phyloP scores from a whole-genome alignment of 2,888 invertebrate species.

The Mythimna ferrago region DNA sequence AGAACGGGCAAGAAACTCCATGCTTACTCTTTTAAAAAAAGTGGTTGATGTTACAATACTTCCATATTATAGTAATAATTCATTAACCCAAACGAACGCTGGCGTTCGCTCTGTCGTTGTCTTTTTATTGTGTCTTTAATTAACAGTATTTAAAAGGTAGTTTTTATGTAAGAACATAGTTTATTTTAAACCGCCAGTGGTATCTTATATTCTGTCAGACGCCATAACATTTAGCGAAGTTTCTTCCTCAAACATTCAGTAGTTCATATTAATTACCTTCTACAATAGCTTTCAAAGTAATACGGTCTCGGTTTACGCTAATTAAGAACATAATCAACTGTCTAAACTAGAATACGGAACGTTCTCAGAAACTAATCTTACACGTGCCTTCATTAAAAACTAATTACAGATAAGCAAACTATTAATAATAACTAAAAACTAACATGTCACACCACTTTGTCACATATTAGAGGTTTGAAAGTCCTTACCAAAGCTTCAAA shows the following conservation, averaged over 20 bases:
- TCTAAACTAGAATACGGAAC: constrained; percentile 12
- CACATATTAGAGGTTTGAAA: constrained; percentile 72
- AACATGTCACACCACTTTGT: constrained; percentile 66
- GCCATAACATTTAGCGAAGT: background rate
- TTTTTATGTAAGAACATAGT: too few relatives aligned
- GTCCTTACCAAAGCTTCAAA: constrained; percentile 70
- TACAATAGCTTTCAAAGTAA: constrained; percentile 19
- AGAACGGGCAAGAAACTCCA: too few relatives aligned
- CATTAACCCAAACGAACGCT: too few relatives aligned
- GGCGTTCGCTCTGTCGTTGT: too few relatives aligned
- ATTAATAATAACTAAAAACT: constrained; percentile 65
- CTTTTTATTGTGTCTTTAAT: too few relatives aligned
- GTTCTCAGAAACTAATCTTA: constrained; percentile 29
- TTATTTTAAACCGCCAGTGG: too few relatives aligned
- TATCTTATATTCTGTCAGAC: background rate
- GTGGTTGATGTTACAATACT: too few relatives aligned
- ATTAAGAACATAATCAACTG: constrained; percentile 22
- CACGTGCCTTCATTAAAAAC: constrained; percentile 41
- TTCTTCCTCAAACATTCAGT: background rate
- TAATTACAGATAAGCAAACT: constrained; percentile 59
- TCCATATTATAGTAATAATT: too few relatives aligned
- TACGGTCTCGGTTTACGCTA: background rate
- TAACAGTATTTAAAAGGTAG: too few relatives aligned
- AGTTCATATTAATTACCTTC: background rate
- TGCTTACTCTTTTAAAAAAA: too few relatives aligned